A percentile compares a stretch with the other conserved stretches of the same genome.
These are phyloP conservation scores for Pollenia amentaria DNA, from an alignment of 2,888 invertebrate species.

Conservation along the genomic window DNA sequence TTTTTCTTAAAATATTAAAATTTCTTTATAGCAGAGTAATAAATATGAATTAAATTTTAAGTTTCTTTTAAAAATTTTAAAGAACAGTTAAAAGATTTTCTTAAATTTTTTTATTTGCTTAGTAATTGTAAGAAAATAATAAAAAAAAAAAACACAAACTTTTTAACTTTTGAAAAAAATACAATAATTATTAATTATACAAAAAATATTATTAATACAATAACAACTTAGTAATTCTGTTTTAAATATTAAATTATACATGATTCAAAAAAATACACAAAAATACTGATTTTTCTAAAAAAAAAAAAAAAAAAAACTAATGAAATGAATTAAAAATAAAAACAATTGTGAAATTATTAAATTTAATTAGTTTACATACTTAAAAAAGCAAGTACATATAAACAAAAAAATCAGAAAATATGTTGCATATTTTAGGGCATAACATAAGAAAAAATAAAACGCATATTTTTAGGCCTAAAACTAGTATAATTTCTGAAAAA, in stretches of 20 bases:
- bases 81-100: conserved; percentile 45
- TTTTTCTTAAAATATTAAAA: background rate
- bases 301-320: conserved; percentile 56
- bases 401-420: conserved; percentile 36
- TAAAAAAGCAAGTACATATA: conserved; percentile 43
- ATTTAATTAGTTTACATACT: conserved; percentile 64
- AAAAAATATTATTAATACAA: conserved; percentile 41
- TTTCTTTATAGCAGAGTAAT: background rate
- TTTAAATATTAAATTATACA: conserved; percentile 45
- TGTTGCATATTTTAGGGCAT: conserved; percentile 68
- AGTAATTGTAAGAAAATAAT: conserved; percentile 43
- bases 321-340: conserved; percentile 51
- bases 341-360: conserved; percentile 70
- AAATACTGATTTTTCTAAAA: conserved; percentile 56
- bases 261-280: conserved; percentile 27
- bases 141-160: conserved; percentile 15
- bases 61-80: conserved; percentile 20
- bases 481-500: conserved; percentile 70
- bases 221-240: conserved; percentile 45
- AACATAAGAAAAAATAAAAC: conserved; percentile 46
- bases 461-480: conserved; percentile 72
- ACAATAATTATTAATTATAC: conserved; percentile 63
- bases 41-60: background rate
- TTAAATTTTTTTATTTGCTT: conserved; percentile 43
- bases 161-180: conserved; percentile 46